These are phyloP conservation scores for Lateolabrax maculatus DNA, from an alignment of 2,797 vertebrate species.

Conservation along the genomic window DNA sequence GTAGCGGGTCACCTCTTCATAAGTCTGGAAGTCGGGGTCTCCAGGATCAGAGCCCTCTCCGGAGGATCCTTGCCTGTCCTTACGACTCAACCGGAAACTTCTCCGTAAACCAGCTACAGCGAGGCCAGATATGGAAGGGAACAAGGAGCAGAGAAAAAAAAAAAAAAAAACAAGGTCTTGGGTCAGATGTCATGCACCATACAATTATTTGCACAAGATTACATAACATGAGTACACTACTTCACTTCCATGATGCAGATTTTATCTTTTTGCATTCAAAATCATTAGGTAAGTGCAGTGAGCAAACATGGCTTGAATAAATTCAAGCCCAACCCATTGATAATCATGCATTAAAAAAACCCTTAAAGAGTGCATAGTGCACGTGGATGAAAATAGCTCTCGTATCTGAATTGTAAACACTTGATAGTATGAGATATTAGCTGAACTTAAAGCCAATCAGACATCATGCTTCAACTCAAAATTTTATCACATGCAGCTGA, in stretches of 20 bases:
- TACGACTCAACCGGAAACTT: constrained; percentile 94
- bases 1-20: constrained; percentile 94
- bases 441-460: constrained; percentile 21
- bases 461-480: constrained; percentile 57
- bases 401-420: constrained; percentile 40
- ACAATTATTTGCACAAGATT: neutral
- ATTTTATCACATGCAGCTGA: constrained; percentile 61
- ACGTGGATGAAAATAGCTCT: constrained; percentile 24
- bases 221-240: constrained; percentile 1
- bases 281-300: constrained; percentile 6
- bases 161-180: constrained; percentile 23
- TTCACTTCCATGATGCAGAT: constrained; percentile 29
- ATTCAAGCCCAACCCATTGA: constrained; percentile 18
- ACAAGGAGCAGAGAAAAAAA: constrained; percentile 24
- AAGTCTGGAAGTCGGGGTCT: constrained; percentile 89
- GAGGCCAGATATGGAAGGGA: neutral
- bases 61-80: constrained; percentile 86
- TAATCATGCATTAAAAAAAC: constrained; percentile 72
- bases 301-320: constrained; percentile 19
- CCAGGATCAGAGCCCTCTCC: constrained; percentile 82
- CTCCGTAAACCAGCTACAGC: constrained; percentile 91
- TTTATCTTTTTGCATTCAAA: neutral
- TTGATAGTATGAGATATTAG: constrained; percentile 33
- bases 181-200: constrained; percentile 10
- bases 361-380: constrained; percentile 19